Conservation (phyloP, 2,888 invertebrate genomes). For the Linyphia triangularis region DNA sequence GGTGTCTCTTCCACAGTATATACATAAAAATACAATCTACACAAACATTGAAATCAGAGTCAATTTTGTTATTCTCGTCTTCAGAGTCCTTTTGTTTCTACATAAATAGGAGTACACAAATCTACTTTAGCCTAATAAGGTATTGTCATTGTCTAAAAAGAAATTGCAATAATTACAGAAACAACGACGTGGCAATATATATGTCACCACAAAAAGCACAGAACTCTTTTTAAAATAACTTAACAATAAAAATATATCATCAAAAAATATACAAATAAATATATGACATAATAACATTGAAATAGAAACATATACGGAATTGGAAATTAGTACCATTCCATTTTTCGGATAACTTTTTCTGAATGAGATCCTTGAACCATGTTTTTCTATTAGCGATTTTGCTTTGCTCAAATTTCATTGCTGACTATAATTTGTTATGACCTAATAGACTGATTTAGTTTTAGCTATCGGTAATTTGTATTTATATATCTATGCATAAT, state of each 20-base stretch:
- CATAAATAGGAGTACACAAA: slow-evolving; percentile 2
- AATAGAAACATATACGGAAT: not conserved
- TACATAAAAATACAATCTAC: not conserved
- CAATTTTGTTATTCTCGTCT: not conserved
- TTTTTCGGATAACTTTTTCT: not conserved
- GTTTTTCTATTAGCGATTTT: not conserved
- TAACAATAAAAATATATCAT: not conserved
- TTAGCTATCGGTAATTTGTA: slow-evolving; percentile 22
- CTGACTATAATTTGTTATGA: not conserved
- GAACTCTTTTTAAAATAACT: not conserved
- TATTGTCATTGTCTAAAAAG: not conserved
- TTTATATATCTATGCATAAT: slow-evolving; percentile 33
- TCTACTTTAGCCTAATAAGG: not conserved
- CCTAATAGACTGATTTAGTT: slow-evolving; percentile 6
- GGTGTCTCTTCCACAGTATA: slow-evolving; percentile 10
- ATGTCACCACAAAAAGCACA: not conserved
- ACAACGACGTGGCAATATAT: not conserved
- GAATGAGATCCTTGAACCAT: not conserved
- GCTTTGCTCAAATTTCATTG: not conserved
- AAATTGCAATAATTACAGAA: not conserved
- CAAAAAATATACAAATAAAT: slow-evolving; percentile 22
- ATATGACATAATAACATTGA: slow-evolving; percentile 5
- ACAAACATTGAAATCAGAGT: not conserved
- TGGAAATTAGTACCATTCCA: not conserved
- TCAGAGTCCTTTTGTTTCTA: not conserved